Percentiles rank a stretch among this genome's conserved stretches.
These are phyloP conservation scores for Carassius gibelio DNA, from an alignment of 2,113 vertebrate species.

Conservation along the genomic window DNA sequence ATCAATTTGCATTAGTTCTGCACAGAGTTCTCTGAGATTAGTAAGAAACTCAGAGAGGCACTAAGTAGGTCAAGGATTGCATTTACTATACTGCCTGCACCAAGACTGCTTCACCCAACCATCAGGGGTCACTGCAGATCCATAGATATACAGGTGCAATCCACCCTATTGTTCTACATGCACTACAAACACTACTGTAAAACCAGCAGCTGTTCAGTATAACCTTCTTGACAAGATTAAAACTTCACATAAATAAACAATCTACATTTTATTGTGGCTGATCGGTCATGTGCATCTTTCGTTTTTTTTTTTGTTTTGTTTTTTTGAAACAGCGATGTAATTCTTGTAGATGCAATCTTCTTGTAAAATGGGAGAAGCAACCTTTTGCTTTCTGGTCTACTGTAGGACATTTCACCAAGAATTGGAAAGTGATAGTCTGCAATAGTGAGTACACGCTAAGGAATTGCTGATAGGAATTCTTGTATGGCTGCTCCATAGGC, in stretches of 20 bases:
- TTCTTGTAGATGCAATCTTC: not conserved
- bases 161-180: slow-evolving; percentile 25
- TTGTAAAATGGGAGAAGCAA: not conserved
- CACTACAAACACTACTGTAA: slow-evolving; percentile 38
- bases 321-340: not conserved
- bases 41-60: slow-evolving; percentile 46
- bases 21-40: slow-evolving; percentile 55
- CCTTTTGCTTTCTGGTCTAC: not conserved
- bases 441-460: slow-evolving; percentile 31
- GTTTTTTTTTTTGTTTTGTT: not conserved
- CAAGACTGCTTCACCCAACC: slow-evolving; percentile 31
- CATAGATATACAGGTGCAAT: slow-evolving; percentile 32
- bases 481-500: not conserved
- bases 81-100: slow-evolving; percentile 9
- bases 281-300: slow-evolving; percentile 44
- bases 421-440: slow-evolving; percentile 1
- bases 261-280: slow-evolving; percentile 49
- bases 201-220: slow-evolving; percentile 49
- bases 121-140: slow-evolving; percentile 61
- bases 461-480: slow-evolving; percentile 9
- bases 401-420: not conserved
- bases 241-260: slow-evolving; percentile 50
- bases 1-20: slow-evolving; percentile 58
- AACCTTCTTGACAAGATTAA: slow-evolving; percentile 53
- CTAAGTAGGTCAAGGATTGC: slow-evolving; percentile 64